These are phyloP conservation scores for Eudyptes chrysolophus DNA, from an alignment of 2,113 vertebrate genomes.

Conservation along the genomic window DNA sequence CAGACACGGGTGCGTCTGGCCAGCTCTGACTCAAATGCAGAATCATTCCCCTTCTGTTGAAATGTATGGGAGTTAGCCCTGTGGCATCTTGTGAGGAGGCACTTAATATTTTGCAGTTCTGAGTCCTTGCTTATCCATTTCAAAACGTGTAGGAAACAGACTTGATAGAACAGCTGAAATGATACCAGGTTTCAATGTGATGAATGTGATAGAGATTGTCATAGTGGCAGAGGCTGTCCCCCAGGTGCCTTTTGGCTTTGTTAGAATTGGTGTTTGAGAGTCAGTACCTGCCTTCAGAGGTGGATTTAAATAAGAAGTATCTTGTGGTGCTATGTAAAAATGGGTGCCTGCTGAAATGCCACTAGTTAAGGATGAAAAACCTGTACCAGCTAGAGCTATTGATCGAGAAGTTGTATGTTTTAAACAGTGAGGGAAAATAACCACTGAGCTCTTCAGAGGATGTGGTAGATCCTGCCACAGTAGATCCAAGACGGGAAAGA, in stretches of 20 bases:
- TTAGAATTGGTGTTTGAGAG: not conserved
- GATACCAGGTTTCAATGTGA: not conserved
- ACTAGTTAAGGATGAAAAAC: not conserved
- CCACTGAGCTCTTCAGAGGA: not conserved
- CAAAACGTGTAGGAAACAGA: fast-evolving
- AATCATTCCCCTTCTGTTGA: not conserved
- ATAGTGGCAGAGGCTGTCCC: not conserved
- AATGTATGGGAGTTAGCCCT: not conserved
- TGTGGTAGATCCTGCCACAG: not conserved
- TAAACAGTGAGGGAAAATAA: not conserved
- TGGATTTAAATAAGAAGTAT: not conserved
- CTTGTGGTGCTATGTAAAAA: not conserved
- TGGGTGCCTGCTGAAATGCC: not conserved
- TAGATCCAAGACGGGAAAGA: not conserved
- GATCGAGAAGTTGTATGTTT: not conserved
- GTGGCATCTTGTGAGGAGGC: not conserved
- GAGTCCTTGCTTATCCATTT: not conserved
- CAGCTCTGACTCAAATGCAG: not conserved
- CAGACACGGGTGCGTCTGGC: not conserved
- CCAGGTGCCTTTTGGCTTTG: not conserved
- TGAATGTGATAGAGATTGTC: not conserved
- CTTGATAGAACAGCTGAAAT: not conserved
- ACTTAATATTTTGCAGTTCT: not conserved
- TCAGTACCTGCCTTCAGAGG: not conserved
- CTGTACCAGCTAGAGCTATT: not conserved